phyloP scores from a whole-genome alignment of 1,140 invertebrate genomes.

The Drosophila bocqueti region DNA sequence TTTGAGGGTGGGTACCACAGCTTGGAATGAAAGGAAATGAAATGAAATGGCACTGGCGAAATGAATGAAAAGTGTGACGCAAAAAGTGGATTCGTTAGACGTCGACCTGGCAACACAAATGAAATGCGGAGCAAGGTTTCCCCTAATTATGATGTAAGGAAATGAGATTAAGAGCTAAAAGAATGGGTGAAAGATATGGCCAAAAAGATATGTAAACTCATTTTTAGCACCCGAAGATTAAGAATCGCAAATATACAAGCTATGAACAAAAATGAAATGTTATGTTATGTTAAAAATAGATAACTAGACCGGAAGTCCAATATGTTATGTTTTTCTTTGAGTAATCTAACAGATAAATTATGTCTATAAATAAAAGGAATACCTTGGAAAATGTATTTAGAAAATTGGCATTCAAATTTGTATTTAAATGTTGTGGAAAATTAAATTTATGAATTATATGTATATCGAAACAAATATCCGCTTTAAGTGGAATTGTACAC shows the following conservation, averaged over 20 bases:
- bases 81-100: slow-evolving; percentile 34
- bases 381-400: background rate
- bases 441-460: background rate
- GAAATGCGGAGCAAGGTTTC: slow-evolving; percentile 8
- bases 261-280: background rate
- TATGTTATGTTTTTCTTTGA: slow-evolving; percentile 3
- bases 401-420: background rate
- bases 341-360: slow-evolving; percentile 6
- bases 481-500: background rate
- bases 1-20: slow-evolving; percentile 6
- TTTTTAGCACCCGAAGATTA: background rate
- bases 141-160: slow-evolving; percentile 31
- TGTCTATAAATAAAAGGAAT: background rate
- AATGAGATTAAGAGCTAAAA: slow-evolving; percentile 13
- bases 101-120: slow-evolving; percentile 40
- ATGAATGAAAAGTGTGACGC: slow-evolving; percentile 52
- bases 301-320: slow-evolving; percentile 14
- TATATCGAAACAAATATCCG: too few species aligned
- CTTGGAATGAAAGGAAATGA: slow-evolving; percentile 21
- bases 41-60: slow-evolving; percentile 36
- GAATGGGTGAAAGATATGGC: background rate
- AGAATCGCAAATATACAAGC: background rate
- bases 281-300: slow-evolving; percentile 8
- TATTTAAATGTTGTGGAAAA: background rate
- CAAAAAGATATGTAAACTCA: background rate